Base-by-base conservation (phyloP, 2,888 invertebrate species). In the Dynastes hyllus region DNA sequence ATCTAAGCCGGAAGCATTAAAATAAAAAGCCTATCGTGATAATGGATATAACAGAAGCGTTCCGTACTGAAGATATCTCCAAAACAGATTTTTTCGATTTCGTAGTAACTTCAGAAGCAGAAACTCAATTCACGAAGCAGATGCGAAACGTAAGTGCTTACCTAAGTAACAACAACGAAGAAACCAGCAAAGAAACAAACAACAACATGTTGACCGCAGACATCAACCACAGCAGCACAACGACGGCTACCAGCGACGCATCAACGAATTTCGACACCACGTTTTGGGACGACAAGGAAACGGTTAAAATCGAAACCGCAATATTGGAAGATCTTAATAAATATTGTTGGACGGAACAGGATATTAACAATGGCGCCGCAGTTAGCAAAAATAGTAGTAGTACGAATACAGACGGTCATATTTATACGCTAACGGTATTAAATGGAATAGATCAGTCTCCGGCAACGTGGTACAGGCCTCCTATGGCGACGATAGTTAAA, bases 51-150 rank as follows among this genome's bases (percentile, higher is more conserved):
- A 94, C 95, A 90, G 95, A 95, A 92, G 91, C 93, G 85, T 93
- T 93, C 89, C 92, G 93, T 84, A 92, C 94, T 88, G 95, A 95
- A 89, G 95, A 96, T 91, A 91, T 96, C 89, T 93, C 95, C 85
- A 95, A 96, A 90, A 94, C 95, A 84, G 96, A 96, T 90, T 96
- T 96, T 91, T 96, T 96, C 90, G 96, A 96, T 90, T 95, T 96
- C 90, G 96, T 96, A 81, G 95, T 95, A 76, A 94, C 95, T 67
- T 93, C 92, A 86, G 93, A 94, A 89, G 92, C 93, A 69, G 91
- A 91, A 45, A 88, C 89, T 66, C 93, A 93, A 86, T 93, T 92
- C 88, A 92, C 92, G 86, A 92, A 93, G 88, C 93, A 93, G 87
- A 93, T 93, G 92, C 92, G 93, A 82, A 92, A 92, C 81, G 92